Percentiles rank a stretch among this genome's conserved stretches.
Evolutionary conservation across 2,888 invertebrate species (phyloP).

Genomic region (Sphaerophoria rueppellii): DNA sequence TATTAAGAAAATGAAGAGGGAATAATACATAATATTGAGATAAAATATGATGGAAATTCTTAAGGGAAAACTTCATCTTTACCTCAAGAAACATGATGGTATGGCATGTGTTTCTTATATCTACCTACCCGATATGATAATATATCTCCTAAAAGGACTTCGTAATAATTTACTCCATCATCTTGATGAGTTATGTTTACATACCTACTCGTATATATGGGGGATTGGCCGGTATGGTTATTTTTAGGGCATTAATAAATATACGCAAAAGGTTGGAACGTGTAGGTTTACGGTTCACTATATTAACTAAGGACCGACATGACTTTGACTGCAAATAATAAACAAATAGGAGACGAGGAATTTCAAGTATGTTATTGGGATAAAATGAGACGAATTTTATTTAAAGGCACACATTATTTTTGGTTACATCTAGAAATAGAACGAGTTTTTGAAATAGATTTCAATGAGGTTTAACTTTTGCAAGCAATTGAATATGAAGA

Average conservation of each 20-base stretch:
- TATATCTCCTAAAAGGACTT: neutral
- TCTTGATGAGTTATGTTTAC: constrained; percentile 9
- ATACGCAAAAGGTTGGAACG: neutral
- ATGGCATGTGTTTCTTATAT: neutral
- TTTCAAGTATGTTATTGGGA: too few relatives aligned
- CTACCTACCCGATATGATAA: neutral
- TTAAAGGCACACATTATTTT: too few relatives aligned
- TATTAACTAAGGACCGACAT: neutral
- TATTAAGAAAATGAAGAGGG: neutral
- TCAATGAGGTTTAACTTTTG: too few relatives aligned
- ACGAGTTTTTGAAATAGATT: too few relatives aligned
- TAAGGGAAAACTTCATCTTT: constrained; percentile 39
- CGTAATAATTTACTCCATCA: constrained; percentile 6
- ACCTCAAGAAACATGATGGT: neutral
- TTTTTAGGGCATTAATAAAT: neutral
- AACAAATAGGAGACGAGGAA: too few relatives aligned
- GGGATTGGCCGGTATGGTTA: neutral
- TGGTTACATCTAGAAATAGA: too few relatives aligned
- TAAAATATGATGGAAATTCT: constrained; percentile 57
- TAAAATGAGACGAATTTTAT: too few relatives aligned
- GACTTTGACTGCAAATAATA: neutral
- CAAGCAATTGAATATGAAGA: too few relatives aligned
- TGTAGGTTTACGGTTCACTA: neutral
- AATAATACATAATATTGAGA: constrained; percentile 29
- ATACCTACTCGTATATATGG: too few relatives aligned